phyloP scores from a whole-genome alignment of 2,797 vertebrate genomes.

The Peromyscus aztecus region DNA sequence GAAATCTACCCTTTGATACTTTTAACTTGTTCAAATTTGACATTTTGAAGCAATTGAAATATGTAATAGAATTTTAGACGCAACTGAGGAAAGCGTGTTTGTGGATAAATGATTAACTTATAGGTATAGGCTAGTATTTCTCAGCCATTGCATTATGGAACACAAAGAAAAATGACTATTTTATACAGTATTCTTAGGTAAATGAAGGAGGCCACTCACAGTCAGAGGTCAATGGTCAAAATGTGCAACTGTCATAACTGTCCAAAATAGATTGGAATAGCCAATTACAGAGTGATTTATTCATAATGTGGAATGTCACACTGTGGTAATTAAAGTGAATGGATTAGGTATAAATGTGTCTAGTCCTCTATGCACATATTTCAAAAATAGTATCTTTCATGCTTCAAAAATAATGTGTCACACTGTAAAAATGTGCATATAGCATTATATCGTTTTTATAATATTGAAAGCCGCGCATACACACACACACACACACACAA shows the following conservation, averaged over 20 bases:
- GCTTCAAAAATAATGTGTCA: background rate
- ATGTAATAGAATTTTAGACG: slow-evolving; percentile 48
- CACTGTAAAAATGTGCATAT: background rate
- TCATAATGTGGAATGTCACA: background rate
- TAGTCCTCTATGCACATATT: background rate
- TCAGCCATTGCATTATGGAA: background rate
- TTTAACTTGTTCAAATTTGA: background rate
- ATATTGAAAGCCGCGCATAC: background rate
- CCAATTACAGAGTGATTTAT: background rate
- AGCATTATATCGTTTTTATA: background rate
- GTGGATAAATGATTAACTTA: background rate
- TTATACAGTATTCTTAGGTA: background rate
- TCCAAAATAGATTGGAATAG: background rate
- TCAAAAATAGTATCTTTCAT: background rate
- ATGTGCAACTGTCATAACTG: background rate
- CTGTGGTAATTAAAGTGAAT: background rate
- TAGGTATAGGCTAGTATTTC: background rate
- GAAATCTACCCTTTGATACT: background rate
- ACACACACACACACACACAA: background rate
- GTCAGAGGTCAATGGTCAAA: background rate
- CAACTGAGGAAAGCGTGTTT: background rate
- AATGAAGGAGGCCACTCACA: background rate
- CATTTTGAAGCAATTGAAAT: background rate
- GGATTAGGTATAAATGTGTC: background rate
- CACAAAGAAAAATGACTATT: background rate